Percentiles rank a stretch among this genome's conserved stretches.
These are phyloP conservation scores for Corynorhinus townsendii DNA, from an alignment of 2,113 vertebrate genomes.

Conservation along the genomic window DNA sequence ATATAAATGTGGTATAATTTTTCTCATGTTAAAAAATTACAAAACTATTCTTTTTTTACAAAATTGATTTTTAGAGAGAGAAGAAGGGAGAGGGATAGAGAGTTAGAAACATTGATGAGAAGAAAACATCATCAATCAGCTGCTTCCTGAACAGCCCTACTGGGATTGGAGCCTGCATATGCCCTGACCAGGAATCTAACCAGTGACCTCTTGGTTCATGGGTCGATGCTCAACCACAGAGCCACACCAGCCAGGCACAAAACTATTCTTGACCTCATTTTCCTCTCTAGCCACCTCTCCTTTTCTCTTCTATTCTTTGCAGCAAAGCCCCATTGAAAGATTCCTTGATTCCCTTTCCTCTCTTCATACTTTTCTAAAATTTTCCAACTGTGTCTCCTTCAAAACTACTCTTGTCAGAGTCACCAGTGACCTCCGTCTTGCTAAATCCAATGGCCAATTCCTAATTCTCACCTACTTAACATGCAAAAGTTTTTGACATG, in stretches of 20 bases:
- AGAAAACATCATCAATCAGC: too few species aligned
- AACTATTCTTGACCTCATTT: neutral
- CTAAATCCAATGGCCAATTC: neutral
- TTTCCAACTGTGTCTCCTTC: neutral
- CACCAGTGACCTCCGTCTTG: neutral
- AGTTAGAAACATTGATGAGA: too few species aligned
- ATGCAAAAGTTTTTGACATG: neutral
- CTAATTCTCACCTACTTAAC: neutral
- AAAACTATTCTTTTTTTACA: neutral
- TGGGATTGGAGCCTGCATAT: too few species aligned
- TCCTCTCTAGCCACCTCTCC: neutral
- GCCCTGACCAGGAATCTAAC: too few species aligned
- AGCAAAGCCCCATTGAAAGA: neutral
- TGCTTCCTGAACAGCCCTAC: too few species aligned
- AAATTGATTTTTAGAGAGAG: too few species aligned
- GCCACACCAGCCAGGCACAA: too few species aligned
- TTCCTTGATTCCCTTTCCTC: neutral
- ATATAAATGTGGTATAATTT: conserved; percentile 1
- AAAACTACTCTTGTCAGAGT: neutral
- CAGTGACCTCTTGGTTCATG: too few species aligned
- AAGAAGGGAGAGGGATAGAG: too few species aligned
- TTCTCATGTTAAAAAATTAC: conserved; percentile 18
- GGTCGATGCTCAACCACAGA: too few species aligned
- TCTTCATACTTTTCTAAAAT: neutral
- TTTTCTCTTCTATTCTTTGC: neutral